phyloP scores from a whole-genome alignment of 2,888 invertebrate species.

The Himalopsyche tibetana region DNA sequence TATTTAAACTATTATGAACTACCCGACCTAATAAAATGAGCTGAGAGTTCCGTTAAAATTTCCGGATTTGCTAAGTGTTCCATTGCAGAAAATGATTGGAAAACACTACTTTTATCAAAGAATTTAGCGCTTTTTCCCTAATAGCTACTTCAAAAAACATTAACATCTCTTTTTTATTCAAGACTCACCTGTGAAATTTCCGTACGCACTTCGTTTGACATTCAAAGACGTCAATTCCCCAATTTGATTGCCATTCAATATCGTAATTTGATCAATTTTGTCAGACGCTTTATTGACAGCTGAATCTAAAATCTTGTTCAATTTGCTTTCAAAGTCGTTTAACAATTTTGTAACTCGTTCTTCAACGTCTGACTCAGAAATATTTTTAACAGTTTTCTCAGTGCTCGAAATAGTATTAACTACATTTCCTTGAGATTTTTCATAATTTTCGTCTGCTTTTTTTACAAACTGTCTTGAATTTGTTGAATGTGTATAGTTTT shows the following conservation, averaged over 20 bases:
- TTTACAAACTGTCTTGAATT: neutral
- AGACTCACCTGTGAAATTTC: neutral
- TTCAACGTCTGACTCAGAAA: constrained; percentile 9
- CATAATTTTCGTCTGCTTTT: neutral
- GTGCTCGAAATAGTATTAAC: neutral
- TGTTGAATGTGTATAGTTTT: neutral
- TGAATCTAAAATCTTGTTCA: constrained; percentile 57
- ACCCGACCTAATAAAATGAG: no score
- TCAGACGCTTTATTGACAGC: constrained; percentile 44
- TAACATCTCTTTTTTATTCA: neutral
- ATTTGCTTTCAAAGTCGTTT: constrained; percentile 57
- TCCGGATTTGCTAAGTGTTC: no score
- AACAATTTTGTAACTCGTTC: constrained; percentile 45
- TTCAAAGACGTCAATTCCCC: neutral
- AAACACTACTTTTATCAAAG: no score
- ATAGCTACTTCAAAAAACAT: neutral
- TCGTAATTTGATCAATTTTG: constrained; percentile 20
- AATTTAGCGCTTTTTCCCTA: no score
- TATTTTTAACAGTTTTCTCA: neutral
- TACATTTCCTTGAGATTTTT: neutral
- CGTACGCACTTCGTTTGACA: neutral
- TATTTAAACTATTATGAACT: no score
- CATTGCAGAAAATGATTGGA: no score
- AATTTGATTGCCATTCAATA: constrained; percentile 13
- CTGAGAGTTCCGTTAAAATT: no score